Conservation (phyloP, 2,113 vertebrate genomes). For the Mus pahari region DNA sequence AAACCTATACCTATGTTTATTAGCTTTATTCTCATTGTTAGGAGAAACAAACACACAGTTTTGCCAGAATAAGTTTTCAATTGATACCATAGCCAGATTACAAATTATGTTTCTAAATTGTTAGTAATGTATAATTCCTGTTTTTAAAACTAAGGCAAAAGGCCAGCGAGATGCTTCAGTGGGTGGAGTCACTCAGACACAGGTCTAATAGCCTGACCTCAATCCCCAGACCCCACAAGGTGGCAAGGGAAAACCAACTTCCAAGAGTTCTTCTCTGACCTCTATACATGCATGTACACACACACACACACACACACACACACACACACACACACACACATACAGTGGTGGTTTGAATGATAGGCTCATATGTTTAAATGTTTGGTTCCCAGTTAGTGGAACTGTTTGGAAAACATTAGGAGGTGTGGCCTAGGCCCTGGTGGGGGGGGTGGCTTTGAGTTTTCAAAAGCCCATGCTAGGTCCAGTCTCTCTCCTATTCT, state of each 20-base stretch:
- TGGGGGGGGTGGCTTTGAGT: background rate
- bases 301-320: background rate
- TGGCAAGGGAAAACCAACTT: background rate
- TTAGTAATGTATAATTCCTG: slow-evolving; percentile 1
- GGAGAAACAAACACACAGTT: background rate
- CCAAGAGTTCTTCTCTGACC: background rate
- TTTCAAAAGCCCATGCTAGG: background rate
- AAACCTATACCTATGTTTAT: background rate
- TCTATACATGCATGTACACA: background rate
- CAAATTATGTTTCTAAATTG: slow-evolving; percentile 11
- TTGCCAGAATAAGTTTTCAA: background rate
- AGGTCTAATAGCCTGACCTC: background rate
- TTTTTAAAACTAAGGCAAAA: slow-evolving; percentile 44
- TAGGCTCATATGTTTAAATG: background rate
- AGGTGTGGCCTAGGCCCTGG: background rate
- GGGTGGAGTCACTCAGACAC: background rate
- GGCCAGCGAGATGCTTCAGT: background rate
- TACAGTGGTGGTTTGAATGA: background rate
- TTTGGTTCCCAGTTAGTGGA: background rate
- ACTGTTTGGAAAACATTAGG: background rate
- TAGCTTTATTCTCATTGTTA: background rate
- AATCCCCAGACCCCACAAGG: background rate
- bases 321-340: too few relatives aligned
- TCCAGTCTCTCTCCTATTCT: background rate
- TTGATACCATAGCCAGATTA: background rate